Conservation (phyloP, 2,797 vertebrate species). For the Xiphorhynchus erythropygius region DNA sequence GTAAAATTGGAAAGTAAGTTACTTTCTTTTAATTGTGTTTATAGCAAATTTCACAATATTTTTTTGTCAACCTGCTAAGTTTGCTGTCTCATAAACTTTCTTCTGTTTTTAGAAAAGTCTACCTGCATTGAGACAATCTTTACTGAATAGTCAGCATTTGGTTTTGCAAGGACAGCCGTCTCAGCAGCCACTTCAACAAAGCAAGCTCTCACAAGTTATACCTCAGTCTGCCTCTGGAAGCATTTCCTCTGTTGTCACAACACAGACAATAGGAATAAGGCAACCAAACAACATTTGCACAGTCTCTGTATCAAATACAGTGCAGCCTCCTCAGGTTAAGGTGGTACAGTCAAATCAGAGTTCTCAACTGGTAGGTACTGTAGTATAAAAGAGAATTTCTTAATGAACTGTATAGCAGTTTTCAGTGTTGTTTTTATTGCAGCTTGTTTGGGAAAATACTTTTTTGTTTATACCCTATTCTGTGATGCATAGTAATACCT, state of each 20-base stretch:
- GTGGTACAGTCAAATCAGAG: constrained; percentile 77
- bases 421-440: not conserved
- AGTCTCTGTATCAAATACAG: constrained; percentile 71
- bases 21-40: not conserved
- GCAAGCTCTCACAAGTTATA: constrained; percentile 72
- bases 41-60: not conserved
- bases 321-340: constrained; percentile 72
- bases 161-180: constrained; percentile 75
- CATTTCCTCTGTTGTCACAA: constrained; percentile 71
- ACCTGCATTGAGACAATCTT: constrained; percentile 86
- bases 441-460: not conserved
- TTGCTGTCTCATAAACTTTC: not conserved
- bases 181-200: constrained; percentile 77
- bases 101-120: constrained; percentile 85
- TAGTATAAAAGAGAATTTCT: not conserved
- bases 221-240: constrained; percentile 63
- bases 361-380: constrained; percentile 82
- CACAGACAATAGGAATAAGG: constrained; percentile 78
- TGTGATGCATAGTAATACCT: not conserved
- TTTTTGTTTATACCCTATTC: not conserved
- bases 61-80: not conserved
- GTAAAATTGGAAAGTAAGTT: not conserved
- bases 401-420: not conserved
- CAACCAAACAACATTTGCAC: constrained; percentile 84
- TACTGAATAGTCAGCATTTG: constrained; percentile 86